These are phyloP conservation scores for Argyresthia goedartella DNA, from an alignment of 2,888 invertebrate genomes.

Conservation along the genomic window DNA sequence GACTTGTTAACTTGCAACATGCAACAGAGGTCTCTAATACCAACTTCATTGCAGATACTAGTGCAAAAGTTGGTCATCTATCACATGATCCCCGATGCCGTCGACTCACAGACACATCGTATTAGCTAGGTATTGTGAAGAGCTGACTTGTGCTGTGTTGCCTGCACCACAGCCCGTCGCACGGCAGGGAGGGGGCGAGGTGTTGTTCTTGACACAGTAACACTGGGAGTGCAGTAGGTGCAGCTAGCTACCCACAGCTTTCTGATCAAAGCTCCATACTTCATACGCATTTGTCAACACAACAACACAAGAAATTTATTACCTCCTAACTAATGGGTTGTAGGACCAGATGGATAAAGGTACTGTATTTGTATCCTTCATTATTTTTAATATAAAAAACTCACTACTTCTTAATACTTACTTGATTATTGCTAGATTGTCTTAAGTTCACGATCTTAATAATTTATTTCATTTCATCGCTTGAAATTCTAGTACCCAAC, in stretches of 20 bases:
- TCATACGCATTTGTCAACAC: too few species aligned
- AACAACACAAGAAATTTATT: too few species aligned
- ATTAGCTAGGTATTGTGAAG: not conserved
- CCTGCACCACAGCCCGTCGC: conserved; percentile 16
- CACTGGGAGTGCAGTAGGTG: conserved; percentile 70
- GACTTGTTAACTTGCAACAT: too few species aligned
- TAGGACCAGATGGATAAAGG: too few species aligned
- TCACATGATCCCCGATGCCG: conserved; percentile 21
- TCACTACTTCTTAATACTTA: too few species aligned
- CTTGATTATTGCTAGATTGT: too few species aligned
- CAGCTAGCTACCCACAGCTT: conserved; percentile 50
- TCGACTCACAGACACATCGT: conserved; percentile 11
- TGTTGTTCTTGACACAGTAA: conserved; percentile 71
- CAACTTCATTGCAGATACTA: not conserved
- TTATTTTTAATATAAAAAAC: too few species aligned
- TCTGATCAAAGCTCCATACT: not conserved
- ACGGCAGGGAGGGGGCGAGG: conserved; percentile 46
- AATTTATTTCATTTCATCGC: too few species aligned
- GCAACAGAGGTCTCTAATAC: not conserved
- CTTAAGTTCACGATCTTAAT: too few species aligned
- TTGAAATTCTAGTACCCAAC: too few species aligned
- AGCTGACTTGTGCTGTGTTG: conserved; percentile 30
- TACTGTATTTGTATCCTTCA: too few species aligned
- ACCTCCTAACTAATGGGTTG: too few species aligned
- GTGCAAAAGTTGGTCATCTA: not conserved